Evolutionary conservation across 2,113 vertebrate species (phyloP), one percentile per base, ranked within the genome.

Genomic region (Tyto alba): DNA sequence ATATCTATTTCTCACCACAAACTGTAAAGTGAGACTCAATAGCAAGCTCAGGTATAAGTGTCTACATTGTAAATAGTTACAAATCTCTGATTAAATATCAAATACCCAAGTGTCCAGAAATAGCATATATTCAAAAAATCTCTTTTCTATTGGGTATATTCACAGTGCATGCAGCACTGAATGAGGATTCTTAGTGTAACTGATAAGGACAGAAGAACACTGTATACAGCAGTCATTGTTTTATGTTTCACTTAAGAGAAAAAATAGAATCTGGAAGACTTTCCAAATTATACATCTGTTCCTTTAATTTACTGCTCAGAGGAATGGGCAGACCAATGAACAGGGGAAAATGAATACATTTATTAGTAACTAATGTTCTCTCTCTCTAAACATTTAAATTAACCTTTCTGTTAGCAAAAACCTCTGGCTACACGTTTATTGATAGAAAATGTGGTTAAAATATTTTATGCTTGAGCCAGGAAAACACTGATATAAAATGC

Each of bases 301-400:
- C 29, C 63, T 85, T 97, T 88, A 85, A 97, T 95, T 62, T 90
- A 79, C 34, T 73, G 13, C 22, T 88, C 29, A 78, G 75, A 96
- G n/a, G 20, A 90, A 75, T 85, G 40, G 48, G 48, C 13, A 94
- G 38, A 95, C 14, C 6, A 50, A 75, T 66, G 48, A 96, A 74
- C 2, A 29, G 43, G 13, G 7, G 17, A 23, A 92, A 59, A 95
- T 83, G 8, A 89, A 87, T 66, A 71, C 10, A 57, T 85, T 67
- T 83, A 73, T 79, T 88, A 89, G 30, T 34, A 90, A 47, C 71
- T 88, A 71, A 76, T 88, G 41, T 9, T 71, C 6, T 30, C 8
- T 57, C 34, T 66, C 36, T 66, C 41, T 89, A 81, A 84, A 52
- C 11, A 87, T 59, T 63, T 78, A 75, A 81, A 41, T 67, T 3